These are phyloP conservation scores for Harlomillsia oculata DNA, from an alignment of 1,140 invertebrate genomes.

Conservation along the genomic window DNA sequence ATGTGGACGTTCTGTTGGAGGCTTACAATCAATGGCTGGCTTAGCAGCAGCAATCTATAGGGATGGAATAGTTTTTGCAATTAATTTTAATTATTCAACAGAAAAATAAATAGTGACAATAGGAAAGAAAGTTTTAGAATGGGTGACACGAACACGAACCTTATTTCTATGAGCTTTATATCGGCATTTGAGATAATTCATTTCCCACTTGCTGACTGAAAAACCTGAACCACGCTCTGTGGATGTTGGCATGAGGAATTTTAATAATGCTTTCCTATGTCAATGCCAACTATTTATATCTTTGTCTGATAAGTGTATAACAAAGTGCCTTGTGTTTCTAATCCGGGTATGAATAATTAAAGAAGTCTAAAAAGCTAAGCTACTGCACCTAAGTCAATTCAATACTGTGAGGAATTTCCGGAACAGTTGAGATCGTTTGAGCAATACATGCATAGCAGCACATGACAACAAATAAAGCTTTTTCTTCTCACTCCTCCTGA, in stretches of 20 bases:
- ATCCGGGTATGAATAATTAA: too few species aligned
- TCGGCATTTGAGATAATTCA: slow-evolving; percentile 29
- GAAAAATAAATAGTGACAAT: neutral
- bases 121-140: neutral
- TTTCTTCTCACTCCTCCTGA: too few species aligned
- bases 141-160: slow-evolving; percentile 4
- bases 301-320: too few species aligned
- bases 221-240: slow-evolving; percentile 24
- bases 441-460: too few species aligned
- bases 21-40: slow-evolving; percentile 25
- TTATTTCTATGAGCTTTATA: slow-evolving; percentile 30
- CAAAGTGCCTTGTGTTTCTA: too few species aligned
- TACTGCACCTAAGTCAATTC: too few species aligned
- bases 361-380: too few species aligned
- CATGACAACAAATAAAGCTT: too few species aligned
- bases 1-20: slow-evolving; percentile 27
- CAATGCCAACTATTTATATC: too few species aligned
- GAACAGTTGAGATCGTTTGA: too few species aligned
- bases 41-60: slow-evolving; percentile 28
- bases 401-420: too few species aligned
- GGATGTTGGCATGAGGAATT: slow-evolving; percentile 16
- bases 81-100: neutral
- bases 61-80: neutral
- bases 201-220: slow-evolving; percentile 27
- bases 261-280: too few species aligned